phyloP scores from a whole-genome alignment of 2,113 vertebrate genomes.

The Cathartes aura region DNA sequence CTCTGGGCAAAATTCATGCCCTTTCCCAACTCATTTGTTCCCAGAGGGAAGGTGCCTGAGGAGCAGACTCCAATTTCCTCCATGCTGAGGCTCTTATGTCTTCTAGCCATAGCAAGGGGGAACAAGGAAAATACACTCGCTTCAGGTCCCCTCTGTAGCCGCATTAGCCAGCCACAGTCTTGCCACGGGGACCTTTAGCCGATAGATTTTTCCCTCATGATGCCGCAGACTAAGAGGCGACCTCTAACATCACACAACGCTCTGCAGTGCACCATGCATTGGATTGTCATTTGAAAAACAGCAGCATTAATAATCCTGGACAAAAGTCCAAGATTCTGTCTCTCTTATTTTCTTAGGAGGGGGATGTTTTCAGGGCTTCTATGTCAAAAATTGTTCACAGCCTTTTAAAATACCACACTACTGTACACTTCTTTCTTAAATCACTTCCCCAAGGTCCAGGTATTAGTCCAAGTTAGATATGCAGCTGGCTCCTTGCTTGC shows the following conservation, averaged over 20 bases:
- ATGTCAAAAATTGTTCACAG: neutral
- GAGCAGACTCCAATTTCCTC: neutral
- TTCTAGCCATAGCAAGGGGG: neutral
- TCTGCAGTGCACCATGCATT: neutral
- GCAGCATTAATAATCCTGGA: neutral
- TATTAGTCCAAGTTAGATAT: neutral
- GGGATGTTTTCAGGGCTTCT: neutral
- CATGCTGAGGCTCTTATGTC: neutral
- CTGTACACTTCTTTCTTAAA: neutral
- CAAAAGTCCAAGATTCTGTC: neutral
- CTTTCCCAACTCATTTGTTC: neutral
- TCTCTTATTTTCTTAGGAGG: neutral
- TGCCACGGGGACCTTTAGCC: neutral
- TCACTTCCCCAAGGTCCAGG: neutral
- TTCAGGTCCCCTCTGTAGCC: neutral
- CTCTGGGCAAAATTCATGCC: neutral
- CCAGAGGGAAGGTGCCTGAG: neutral
- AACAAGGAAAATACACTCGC: fast-evolving
- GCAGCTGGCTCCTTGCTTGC: neutral
- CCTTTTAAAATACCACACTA: neutral
- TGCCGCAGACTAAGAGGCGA: neutral
- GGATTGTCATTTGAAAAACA: neutral
- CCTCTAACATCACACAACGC: neutral
- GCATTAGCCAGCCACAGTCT: neutral
- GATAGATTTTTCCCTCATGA: neutral